Evolutionary conservation across 2,888 invertebrate species (phyloP), one percentile per base, ranked within the genome.

Genomic region (Bhutanitis thaidina): DNA sequence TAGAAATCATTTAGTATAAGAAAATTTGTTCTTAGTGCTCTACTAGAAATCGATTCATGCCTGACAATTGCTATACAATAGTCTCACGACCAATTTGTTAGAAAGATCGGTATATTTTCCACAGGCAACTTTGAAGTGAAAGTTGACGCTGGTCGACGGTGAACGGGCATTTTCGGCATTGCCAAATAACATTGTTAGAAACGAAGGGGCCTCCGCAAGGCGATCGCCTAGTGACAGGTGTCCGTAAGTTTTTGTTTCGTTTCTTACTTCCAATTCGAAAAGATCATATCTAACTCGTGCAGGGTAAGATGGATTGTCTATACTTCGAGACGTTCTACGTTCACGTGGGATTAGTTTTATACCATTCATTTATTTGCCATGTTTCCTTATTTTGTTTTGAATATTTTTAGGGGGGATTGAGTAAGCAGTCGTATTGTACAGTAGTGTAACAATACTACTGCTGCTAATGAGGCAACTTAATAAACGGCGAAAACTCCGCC

Each of bases 101-200:
- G 80, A 80, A 77, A 78, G 79, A 78, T 77, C 64, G 69, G 67
- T 68, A 75, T 65, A 75, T 78, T 82, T 85, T 83, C 76, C 71
- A 76, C 76, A 65, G 69, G 68, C 69, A 62, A 56, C 69, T 72
- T 62, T 66, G 64, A 65, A 77, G 83, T 80, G 86, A 86, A 86
- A 85, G 84, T 78, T 59, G 58, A 48, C 53, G 57, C 55, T 58
- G 62, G 58, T 52, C 56, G 60, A 54, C 61, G 60, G 73, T 69
- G 75, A 79, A 61, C 72, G 76, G 67, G 64, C 62, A 67, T 69
- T 74, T 80, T 82, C 73, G 77, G 72, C 70, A 65, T 77, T 77
- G 78, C 80, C 79, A 76, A 80, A 83, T 77, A 69, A 67, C 66
- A 58, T 59, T 54, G 54, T 71, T 73, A 71, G 71, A 72, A 69